Percentiles rank a stretch among this genome's conserved stretches.
These are phyloP conservation scores for Dromas ardeola DNA, from an alignment of 2,113 vertebrate genomes.

Conservation along the genomic window DNA sequence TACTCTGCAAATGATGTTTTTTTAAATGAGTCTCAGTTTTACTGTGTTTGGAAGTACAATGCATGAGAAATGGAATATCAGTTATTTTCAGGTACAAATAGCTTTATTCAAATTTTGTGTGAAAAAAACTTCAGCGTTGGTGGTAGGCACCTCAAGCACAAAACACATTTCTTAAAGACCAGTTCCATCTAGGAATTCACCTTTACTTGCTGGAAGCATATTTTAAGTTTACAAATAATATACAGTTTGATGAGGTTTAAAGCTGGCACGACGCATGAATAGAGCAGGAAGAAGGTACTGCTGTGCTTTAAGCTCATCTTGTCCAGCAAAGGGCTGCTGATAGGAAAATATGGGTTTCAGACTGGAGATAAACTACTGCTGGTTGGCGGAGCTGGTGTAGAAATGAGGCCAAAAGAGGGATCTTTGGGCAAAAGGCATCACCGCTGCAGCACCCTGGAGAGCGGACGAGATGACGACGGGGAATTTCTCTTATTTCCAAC, in stretches of 20 bases:
- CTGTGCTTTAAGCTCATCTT: neutral
- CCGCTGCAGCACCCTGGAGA: neutral
- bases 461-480: fast-evolving
- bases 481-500: fast-evolving
- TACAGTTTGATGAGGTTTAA: neutral
- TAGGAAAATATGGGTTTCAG: neutral
- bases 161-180: neutral
- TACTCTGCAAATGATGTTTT: neutral
- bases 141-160: neutral
- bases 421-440: fast-evolving
- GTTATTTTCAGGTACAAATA: neutral
- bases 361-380: neutral
- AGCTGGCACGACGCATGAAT: fast-evolving
- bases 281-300: neutral
- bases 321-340: neutral
- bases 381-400: too few species aligned
- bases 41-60: neutral
- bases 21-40: neutral
- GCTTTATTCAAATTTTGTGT: neutral
- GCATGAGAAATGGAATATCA: neutral
- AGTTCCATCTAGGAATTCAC: neutral
- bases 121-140: neutral
- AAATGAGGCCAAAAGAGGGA: neutral
- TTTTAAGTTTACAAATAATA: neutral
- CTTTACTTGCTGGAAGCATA: neutral